Percentiles rank a stretch among this genome's conserved stretches.
Evolutionary conservation across 2,888 invertebrate species (phyloP).

Genomic region (Pasiphila rectangulata): DNA sequence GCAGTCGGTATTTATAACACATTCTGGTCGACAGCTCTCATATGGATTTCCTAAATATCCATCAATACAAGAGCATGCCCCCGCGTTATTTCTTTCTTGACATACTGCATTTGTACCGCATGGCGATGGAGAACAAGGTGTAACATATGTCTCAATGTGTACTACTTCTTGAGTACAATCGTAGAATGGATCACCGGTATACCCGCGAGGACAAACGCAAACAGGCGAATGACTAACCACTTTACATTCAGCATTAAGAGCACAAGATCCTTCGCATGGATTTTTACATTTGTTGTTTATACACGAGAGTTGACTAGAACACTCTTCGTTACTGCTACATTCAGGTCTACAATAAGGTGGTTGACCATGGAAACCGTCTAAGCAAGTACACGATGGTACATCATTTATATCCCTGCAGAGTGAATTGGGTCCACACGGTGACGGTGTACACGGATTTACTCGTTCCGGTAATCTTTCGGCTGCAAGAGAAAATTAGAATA

Average conservation of each 20-base stretch:
- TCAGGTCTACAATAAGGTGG: constrained; percentile 90
- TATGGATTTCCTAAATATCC: constrained; percentile 90
- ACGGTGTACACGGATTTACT: constrained; percentile 86
- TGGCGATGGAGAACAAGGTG: constrained; percentile 83
- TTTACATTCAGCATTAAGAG: constrained; percentile 86
- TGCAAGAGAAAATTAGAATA: constrained; percentile 54
- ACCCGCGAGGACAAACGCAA: constrained; percentile 85
- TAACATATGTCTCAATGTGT: constrained; percentile 57
- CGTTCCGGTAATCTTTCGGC: constrained; percentile 74
- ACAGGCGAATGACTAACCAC: constrained; percentile 89
- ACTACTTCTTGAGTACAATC: constrained; percentile 76
- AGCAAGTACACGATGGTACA: constrained; percentile 87
- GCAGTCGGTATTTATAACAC: constrained; percentile 86
- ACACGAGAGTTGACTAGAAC: constrained; percentile 84
- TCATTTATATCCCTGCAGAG: constrained; percentile 85
- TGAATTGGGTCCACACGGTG: constrained; percentile 90
- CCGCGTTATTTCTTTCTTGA: constrained; percentile 80
- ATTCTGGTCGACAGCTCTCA: constrained; percentile 88
- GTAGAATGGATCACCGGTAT: constrained; percentile 88
- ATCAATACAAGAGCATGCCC: constrained; percentile 85
- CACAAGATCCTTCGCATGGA: constrained; percentile 88
- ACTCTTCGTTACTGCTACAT: constrained; percentile 89
- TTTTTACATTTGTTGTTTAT: constrained; percentile 88
- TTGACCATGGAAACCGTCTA: constrained; percentile 84
- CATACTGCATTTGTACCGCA: constrained; percentile 85